Evolutionary conservation across 2,113 vertebrate species (phyloP), one percentile per base, ranked within the genome.

Genomic region (Climacteris rufus): DNA sequence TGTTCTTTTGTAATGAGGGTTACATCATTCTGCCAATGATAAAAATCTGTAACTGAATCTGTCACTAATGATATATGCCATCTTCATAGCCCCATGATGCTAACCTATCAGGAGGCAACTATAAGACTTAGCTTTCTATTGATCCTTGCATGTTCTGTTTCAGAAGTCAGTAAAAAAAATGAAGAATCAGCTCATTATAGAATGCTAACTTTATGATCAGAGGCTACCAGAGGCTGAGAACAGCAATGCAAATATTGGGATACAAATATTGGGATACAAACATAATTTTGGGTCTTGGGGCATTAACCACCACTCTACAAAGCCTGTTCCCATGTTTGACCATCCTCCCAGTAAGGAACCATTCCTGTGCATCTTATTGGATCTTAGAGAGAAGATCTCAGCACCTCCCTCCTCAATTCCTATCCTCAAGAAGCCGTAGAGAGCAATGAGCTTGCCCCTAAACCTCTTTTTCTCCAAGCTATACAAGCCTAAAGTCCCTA

Each of bases 1-100:
- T 82, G 78, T 94, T 95, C 74, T 75, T 86, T 61, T 96, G 70
- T 97, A 97, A 95, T 93, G 72, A 90, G 59, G 74, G 76, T 63
- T 93, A 53, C 81, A 90, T 91, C 79, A 91, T 79, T 68, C 90
- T 96, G 75, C 65, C 81, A 81, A 20, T 66, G 75, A 83, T 77
- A 81, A 70, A 96, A 93, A 85, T 86, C 49, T 96, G 63, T 76
- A 93, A 71, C 64, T 27, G 40, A 83, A 30, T 50, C 23, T 94
- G 78, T 86, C 56, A 69, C 47, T 80, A 69, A 61, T 92, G 83
- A 88, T 81, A 33, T 70, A 83, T 81, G 52, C 40, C 80, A 85
- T 81, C 81, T 85, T 95, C 52, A 68, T 80, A 89, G 52, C 18
- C 64, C 40, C 35, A 44, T 11, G 17, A 44, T 83, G 25, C 47